Evolutionary conservation across 2,113 vertebrate species (phyloP).

Genomic region (Saimiri boliviensis): DNA sequence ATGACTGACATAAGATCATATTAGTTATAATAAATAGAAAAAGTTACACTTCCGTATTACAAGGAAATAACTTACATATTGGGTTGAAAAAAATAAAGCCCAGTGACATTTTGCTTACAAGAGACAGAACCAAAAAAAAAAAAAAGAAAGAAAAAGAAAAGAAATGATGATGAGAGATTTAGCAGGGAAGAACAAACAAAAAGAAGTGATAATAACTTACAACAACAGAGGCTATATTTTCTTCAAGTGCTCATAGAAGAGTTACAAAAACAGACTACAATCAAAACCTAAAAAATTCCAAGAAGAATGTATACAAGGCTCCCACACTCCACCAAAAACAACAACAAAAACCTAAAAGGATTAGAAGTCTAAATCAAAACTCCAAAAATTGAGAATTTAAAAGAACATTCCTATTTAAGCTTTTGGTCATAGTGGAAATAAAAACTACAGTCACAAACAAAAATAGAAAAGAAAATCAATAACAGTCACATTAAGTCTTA

Average conservation of each 20-base stretch:
- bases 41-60: neutral
- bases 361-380: constrained; percentile 16
- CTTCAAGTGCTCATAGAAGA: neutral
- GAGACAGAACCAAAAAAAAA: neutral
- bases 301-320: neutral
- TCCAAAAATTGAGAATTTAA: neutral
- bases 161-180: neutral
- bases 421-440: neutral
- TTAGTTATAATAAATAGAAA: neutral
- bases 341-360: neutral
- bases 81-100: neutral
- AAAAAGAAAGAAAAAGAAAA: too few species aligned
- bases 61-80: neutral
- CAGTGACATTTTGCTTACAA: neutral
- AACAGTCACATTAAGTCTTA: neutral
- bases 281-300: constrained; percentile 25
- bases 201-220: neutral
- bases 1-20: neutral
- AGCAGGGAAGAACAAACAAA: neutral
- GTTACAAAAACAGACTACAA: neutral
- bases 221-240: neutral
- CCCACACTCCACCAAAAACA: neutral
- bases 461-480: neutral
- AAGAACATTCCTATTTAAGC: neutral
- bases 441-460: neutral